Percentiles rank a stretch among this genome's conserved stretches.
Conservation (phyloP, 30 jellyfish, hydroid and myxozoan species). For the Aurelia aurita region DNA sequence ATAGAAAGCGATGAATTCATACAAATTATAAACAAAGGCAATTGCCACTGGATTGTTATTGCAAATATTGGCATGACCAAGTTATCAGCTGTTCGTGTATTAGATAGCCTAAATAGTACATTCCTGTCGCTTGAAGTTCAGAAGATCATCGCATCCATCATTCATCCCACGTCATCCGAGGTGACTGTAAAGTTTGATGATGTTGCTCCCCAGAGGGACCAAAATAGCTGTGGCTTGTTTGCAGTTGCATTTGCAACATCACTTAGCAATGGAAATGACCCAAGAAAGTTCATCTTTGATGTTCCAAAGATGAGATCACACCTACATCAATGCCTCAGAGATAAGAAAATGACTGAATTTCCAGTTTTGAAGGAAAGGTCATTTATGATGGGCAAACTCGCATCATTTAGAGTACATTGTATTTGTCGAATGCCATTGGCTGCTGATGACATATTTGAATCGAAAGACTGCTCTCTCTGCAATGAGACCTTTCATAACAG, state of each 20-base stretch:
- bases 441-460: constrained; percentile 14
- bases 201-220: constrained; percentile 7
- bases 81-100: constrained; percentile 6
- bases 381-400: not conserved
- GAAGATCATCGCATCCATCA: constrained; percentile 8
- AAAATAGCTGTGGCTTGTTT: not conserved
- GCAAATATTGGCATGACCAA: not conserved
- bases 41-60: constrained; percentile 4
- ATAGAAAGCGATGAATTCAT: not conserved
- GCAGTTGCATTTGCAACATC: constrained; percentile 51
- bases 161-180: constrained; percentile 1
- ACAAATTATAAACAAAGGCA: constrained; percentile 3
- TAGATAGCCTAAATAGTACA: constrained; percentile 3
- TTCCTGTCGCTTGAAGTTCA: constrained; percentile 11
- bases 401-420: constrained; percentile 8
- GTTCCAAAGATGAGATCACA: constrained; percentile 18
- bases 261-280: constrained; percentile 9
- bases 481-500: not conserved
- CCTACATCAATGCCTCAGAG: constrained; percentile 6
- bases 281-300: constrained; percentile 12
- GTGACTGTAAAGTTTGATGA: constrained; percentile 1
- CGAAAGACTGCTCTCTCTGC: constrained; percentile 5
- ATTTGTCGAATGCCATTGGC: constrained; percentile 16
- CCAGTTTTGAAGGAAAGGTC: not conserved
- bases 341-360: not conserved